Evolutionary conservation across 2,888 invertebrate genomes (phyloP).

Genomic region (Aplocera efformata): DNA sequence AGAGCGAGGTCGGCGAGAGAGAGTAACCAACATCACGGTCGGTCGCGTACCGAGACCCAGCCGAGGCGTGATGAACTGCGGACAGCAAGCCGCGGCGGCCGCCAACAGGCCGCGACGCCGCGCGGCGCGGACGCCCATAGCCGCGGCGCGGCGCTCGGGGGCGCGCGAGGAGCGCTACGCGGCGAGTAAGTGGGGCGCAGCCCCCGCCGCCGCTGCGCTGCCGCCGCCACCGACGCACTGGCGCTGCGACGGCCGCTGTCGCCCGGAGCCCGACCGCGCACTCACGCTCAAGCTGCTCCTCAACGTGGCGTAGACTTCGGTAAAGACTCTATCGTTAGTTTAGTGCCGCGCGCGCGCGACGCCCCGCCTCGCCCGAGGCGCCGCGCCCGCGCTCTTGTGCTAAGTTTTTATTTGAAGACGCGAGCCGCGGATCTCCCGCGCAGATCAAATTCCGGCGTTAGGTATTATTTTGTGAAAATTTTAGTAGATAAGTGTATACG

Average conservation of each 20-base stretch:
- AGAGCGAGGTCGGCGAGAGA: slow-evolving; percentile 26
- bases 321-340: slow-evolving; percentile 59
- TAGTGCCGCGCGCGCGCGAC: slow-evolving; percentile 55
- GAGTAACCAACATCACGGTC: no score
- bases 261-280: slow-evolving; percentile 76
- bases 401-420: slow-evolving; percentile 71
- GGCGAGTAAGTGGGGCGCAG: slow-evolving; percentile 90
- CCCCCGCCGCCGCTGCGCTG: slow-evolving; percentile 88
- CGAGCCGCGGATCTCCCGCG: slow-evolving; percentile 54
- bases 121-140: slow-evolving; percentile 41
- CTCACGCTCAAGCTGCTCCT: slow-evolving; percentile 83
- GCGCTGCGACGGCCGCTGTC: slow-evolving; percentile 77
- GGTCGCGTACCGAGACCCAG: slow-evolving; percentile 20
- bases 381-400: slow-evolving; percentile 55
- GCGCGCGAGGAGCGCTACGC: slow-evolving; percentile 77
- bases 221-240: slow-evolving; percentile 91
- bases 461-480: slow-evolving; percentile 80
- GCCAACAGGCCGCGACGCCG: slow-evolving; percentile 47
- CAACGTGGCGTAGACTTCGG: slow-evolving; percentile 75
- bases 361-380: slow-evolving; percentile 42
- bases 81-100: slow-evolving; percentile 31
- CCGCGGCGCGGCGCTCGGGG: slow-evolving; percentile 30
- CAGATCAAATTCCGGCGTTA: slow-evolving; percentile 75
- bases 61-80: slow-evolving; percentile 45
- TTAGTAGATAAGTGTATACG: slow-evolving; percentile 71